Conservation (phyloP, 2,888 invertebrate genomes). For the Ecliptopera silaceata region DNA sequence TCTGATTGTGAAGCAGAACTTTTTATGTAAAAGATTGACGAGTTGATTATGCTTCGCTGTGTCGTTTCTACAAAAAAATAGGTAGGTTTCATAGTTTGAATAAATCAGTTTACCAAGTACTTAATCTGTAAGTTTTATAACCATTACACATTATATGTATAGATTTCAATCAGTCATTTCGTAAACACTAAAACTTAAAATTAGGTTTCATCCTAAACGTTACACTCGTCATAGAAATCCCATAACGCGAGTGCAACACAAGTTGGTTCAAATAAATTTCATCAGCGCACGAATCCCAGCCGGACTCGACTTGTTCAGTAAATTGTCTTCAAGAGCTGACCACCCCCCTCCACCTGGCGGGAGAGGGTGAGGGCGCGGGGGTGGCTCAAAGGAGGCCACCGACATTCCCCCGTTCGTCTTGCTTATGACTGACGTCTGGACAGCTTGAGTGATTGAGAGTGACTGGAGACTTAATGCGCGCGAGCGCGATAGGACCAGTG, state of each 20-base stretch:
- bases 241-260: slow-evolving; percentile 63
- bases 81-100: too few relatives aligned
- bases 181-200: slow-evolving; percentile 21
- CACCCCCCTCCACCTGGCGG: slow-evolving; percentile 63
- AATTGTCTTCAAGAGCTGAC: slow-evolving; percentile 83
- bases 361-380: slow-evolving; percentile 44
- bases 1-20: neutral
- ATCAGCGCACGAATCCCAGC: slow-evolving; percentile 70
- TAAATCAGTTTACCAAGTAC: neutral
- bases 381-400: slow-evolving; percentile 65
- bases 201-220: slow-evolving; percentile 31
- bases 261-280: slow-evolving; percentile 77
- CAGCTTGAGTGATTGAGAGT: slow-evolving; percentile 83
- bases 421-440: slow-evolving; percentile 82
- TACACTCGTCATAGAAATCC: slow-evolving; percentile 54
- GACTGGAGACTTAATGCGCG: slow-evolving; percentile 81
- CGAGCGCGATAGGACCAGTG: slow-evolving; percentile 71
- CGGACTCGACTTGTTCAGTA: slow-evolving; percentile 74
- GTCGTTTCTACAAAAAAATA: too few relatives aligned
- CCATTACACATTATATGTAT: neutral
- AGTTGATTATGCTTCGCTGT: neutral
- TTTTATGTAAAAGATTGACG: neutral
- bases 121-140: neutral
- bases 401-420: slow-evolving; percentile 79
- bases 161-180: neutral